Conservation (phyloP, 2,888 invertebrate species). For the Ceriagrion tenellum region DNA sequence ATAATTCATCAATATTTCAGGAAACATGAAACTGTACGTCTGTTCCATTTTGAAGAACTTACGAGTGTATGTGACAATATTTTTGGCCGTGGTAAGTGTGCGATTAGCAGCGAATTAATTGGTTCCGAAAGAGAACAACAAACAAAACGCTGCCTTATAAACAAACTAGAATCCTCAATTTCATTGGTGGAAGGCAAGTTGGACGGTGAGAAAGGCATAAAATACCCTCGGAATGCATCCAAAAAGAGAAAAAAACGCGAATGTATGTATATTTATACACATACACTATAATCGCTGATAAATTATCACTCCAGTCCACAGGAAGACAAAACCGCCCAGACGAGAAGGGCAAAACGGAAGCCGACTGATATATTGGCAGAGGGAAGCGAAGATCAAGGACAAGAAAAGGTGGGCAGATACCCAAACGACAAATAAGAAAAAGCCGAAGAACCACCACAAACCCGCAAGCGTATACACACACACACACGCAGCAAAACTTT, state of each 20-base stretch:
- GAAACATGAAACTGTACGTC: not conserved
- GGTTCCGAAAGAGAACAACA: not conserved
- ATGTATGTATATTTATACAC: not conserved
- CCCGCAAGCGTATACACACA: no score
- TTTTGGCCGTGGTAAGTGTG: no score
- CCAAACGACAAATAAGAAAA: not conserved
- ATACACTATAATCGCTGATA: not conserved
- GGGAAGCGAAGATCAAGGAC: not conserved
- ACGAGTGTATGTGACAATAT: not conserved
- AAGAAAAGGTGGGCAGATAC: slow-evolving; percentile 23
- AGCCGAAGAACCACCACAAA: not conserved
- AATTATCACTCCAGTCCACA: not conserved
- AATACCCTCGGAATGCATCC: not conserved
- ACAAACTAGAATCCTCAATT: not conserved
- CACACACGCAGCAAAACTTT: not conserved
- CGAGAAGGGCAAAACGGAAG: not conserved
- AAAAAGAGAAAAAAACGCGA: not conserved
- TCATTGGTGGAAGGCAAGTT: not conserved
- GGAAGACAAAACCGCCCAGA: not conserved
- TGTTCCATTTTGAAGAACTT: no score
- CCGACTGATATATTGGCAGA: not conserved
- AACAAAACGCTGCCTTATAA: not conserved
- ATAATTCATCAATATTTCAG: not conserved
- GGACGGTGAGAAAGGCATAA: not conserved
- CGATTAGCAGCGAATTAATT: not conserved